Base-by-base conservation (phyloP, 2,888 invertebrate species). In the Anoplius nigerrimus region DNA sequence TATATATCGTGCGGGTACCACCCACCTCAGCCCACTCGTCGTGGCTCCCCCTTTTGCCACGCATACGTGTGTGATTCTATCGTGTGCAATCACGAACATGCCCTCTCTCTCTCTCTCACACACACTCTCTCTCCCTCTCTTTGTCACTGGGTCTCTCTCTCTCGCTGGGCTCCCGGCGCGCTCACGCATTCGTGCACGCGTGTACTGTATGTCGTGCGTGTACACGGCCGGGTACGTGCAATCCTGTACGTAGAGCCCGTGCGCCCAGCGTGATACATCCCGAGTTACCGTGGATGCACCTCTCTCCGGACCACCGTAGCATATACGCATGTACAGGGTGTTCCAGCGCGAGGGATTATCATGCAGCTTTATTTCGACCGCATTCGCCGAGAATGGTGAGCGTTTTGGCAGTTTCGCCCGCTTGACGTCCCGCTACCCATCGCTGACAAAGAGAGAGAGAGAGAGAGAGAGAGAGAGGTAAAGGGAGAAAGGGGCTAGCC, bases 1-100 rank as follows among this genome's bases (percentile, higher is more conserved):
- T 34, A 34, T 59, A 34, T 13, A 46, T 45, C 56, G 62, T 58
- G 71, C 55, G 65, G 71, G 76, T 74, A 63, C 78, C 74, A 74
- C 76, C 78, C 74, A 80, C 74, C 68, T 72, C 71, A 69, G 68
- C 67, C 79, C 76, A 75, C 72, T 75, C 74, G 68, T 56, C 57
- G 43, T 62, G 71, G 62, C 72, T 77, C 61, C 74, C 67, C 69
- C 72, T 73, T 66, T 42, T 57, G 65, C 69, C 59, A 59, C 62
- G 34, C 34, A 34, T 34, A 34, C 34, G 11, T 6, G 34, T 13
- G 78, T 66, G 74, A 64, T 43, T 42, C 59, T 20, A 34, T 34
- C 34, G 34, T 34, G 34, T 34, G 34, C 34, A 34, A 34, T 34
- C 34, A 34, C 34, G 34, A 34, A 34, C 34, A 34, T 24, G 16